A percentile compares a stretch with the other conserved stretches of the same genome.
Evolutionary conservation across 1,140 invertebrate genomes (phyloP).

Genomic region (Brachionus asplanchnoidis): DNA sequence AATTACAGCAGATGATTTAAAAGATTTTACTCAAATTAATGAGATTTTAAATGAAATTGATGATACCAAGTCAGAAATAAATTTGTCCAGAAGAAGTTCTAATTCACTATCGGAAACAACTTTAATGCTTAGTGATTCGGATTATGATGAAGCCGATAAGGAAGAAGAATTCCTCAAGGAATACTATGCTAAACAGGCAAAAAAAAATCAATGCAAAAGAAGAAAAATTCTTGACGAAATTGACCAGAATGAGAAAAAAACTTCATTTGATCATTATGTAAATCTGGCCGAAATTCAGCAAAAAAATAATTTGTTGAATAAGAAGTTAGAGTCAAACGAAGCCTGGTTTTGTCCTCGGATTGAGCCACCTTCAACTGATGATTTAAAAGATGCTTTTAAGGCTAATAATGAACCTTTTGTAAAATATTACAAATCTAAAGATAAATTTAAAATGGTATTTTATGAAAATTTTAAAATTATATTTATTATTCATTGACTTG

Average conservation of each 20-base stretch:
- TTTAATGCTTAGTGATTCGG: slow-evolving; percentile 24
- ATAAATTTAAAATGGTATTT: slow-evolving; percentile 36
- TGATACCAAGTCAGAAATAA: background rate
- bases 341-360: slow-evolving; percentile 5
- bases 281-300: background rate
- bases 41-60: background rate
- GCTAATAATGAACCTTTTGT: slow-evolving; percentile 4
- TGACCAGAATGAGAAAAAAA: background rate
- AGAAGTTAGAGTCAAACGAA: background rate
- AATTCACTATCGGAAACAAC: background rate
- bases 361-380: background rate
- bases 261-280: background rate
- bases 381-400: background rate
- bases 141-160: background rate
- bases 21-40: background rate
- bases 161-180: background rate
- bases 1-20: background rate
- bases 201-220: background rate
- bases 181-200: background rate
- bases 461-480: background rate
- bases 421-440: slow-evolving; percentile 24
- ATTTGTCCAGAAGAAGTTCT: background rate
- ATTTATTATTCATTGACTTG: background rate
- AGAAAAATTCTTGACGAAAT: background rate
- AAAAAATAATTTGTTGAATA: background rate